These are phyloP conservation scores for Ia io DNA, from an alignment of 2,113 vertebrate species.

Conservation along the genomic window DNA sequence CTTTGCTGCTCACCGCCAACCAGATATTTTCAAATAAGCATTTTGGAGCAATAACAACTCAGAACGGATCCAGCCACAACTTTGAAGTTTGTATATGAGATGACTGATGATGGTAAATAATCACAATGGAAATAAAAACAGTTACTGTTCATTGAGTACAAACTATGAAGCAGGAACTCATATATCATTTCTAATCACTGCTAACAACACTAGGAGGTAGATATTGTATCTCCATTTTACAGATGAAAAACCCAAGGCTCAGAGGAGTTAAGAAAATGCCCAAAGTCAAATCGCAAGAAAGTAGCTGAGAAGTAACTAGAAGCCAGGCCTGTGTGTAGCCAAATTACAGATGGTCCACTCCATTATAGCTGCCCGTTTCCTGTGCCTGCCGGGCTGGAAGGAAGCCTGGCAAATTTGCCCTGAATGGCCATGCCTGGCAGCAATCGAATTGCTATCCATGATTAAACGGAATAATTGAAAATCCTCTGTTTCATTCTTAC, in stretches of 20 bases:
- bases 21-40: not conserved
- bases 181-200: not conserved
- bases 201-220: not conserved
- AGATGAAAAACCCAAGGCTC: not conserved
- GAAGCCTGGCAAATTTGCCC: not conserved
- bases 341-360: not conserved
- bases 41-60: not conserved
- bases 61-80: not conserved
- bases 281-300: not conserved
- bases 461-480: not conserved
- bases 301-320: not conserved
- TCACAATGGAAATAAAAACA: not conserved
- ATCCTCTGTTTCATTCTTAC: not conserved
- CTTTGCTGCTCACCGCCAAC: not conserved
- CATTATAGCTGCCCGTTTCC: not conserved
- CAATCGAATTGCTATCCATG: not conserved
- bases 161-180: not conserved
- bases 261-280: not conserved
- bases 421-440: not conserved
- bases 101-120: not conserved
- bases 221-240: not conserved
- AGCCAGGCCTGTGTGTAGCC: not conserved
- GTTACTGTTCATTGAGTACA: not conserved
- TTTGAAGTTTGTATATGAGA: not conserved
- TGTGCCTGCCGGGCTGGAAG: not conserved